phyloP scores from a whole-genome alignment of 2,888 invertebrate species.

The Endomychus coccineus region DNA sequence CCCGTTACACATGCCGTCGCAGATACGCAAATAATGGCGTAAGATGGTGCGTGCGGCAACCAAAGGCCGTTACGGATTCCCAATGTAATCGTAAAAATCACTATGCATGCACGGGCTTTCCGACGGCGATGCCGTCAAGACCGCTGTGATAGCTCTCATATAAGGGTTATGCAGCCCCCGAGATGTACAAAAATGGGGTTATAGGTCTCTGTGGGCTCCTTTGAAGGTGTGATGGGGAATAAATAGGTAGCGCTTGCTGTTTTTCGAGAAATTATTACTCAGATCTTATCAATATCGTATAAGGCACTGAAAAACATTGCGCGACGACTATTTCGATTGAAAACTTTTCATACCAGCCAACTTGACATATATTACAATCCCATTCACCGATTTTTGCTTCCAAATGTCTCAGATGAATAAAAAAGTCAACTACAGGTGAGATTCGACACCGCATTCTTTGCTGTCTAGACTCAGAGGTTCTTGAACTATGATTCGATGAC shows the following conservation, averaged over 20 bases:
- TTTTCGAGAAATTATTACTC: conserved; percentile 37
- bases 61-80: conserved; percentile 33
- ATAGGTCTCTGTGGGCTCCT: conserved; percentile 49
- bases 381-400: too few relatives aligned
- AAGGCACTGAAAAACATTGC: too few relatives aligned
- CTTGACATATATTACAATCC: too few relatives aligned
- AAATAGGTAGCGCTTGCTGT: conserved; percentile 35
- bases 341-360: too few relatives aligned
- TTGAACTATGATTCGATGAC: too few relatives aligned
- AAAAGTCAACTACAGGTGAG: too few relatives aligned
- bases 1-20: conserved; percentile 30
- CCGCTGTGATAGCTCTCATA: conserved; percentile 22
- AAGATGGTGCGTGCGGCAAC: conserved; percentile 22
- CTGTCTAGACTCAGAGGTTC: too few relatives aligned
- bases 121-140: conserved; percentile 21
- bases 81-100: conserved; percentile 46
- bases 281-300: too few relatives aligned
- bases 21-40: conserved; percentile 33
- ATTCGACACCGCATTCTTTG: too few relatives aligned
- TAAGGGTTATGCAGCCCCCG: conserved; percentile 45
- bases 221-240: conserved; percentile 42
- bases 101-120: conserved; percentile 34
- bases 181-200: conserved; percentile 51
- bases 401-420: too few relatives aligned
- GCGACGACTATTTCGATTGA: too few relatives aligned